Evolutionary conservation across 2,113 vertebrate genomes (phyloP), one percentile per base, ranked within the genome.

Genomic region (Otolemur garnettii): DNA sequence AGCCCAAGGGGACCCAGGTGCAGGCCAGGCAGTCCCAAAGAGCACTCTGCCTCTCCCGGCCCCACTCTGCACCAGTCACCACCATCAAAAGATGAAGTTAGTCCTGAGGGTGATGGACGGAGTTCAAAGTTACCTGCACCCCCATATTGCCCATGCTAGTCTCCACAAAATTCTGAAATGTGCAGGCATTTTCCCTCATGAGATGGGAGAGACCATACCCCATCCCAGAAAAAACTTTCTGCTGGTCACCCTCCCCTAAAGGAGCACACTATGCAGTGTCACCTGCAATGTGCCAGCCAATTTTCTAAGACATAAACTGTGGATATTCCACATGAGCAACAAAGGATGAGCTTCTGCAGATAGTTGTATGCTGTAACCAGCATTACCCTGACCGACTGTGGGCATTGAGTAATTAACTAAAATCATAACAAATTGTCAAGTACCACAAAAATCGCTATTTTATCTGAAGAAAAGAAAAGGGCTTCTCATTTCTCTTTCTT

Each of bases 321-420:
- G 13, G 26, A 55, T 22, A 21, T 30, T 24, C 28, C 38, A 26
- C 53, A 14, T 4, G 59, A n/a, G 42, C 53, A 50, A n/a, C 55
- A 68, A 87, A 81, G 7, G 15, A 38, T 26, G 71, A 55, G 26
- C 22, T 2, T 11, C 30, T 33, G 1, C 4, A 26, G 26, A 21
- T 0, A 4, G 1, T 5, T 21, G 62, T 11, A 21, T 0, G 7
- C 60, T 66, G 0, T 30, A 11, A 59, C 24, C 33, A 28, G 14
- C 14, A 30, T 24, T 38, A 26, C 28, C 64, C 68, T 79, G 55
- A 33, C 85, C 85, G 64, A 12, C 10, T 50, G 45, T 19, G 2
- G 35, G n/a, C 6, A 2, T 0, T 13, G 26, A 87, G 55, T 79
- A 53, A 84, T 26, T 88, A 66, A 28, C 59, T 53, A n/a, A 50